These are phyloP conservation scores for Micropoecilia bifurca DNA, from an alignment of 2,797 vertebrate species.

Conservation along the genomic window DNA sequence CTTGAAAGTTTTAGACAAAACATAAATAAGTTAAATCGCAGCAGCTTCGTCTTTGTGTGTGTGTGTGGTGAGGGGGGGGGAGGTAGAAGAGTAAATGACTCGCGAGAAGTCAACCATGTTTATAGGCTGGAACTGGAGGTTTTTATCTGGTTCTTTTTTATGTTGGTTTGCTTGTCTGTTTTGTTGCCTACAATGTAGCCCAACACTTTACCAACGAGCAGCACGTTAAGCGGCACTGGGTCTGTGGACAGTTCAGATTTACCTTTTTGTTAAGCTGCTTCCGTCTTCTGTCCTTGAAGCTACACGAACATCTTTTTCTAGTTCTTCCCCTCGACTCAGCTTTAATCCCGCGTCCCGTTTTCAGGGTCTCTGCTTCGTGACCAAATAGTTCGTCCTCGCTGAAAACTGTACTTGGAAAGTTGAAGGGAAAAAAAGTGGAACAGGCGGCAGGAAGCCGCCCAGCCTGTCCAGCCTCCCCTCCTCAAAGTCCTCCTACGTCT, in stretches of 20 bases:
- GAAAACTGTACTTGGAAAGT: neutral
- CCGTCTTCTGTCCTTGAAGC: constrained; percentile 1
- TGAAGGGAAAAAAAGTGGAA: constrained; percentile 6
- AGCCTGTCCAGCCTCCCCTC: constrained; percentile 37
- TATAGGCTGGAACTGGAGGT: neutral
- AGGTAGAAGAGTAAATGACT: neutral
- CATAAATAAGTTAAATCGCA: neutral
- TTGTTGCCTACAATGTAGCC: neutral
- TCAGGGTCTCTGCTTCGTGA: neutral
- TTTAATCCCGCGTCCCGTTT: neutral
- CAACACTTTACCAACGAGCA: too few relatives aligned
- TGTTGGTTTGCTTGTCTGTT: neutral
- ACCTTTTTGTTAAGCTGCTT: constrained; percentile 6
- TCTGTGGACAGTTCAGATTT: neutral
- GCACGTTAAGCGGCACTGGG: too few relatives aligned
- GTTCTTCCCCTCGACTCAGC: neutral
- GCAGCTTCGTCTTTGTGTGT: neutral
- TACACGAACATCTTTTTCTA: neutral
- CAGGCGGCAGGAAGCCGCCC: constrained; percentile 21
- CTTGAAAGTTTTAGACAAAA: neutral
- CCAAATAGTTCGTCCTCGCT: neutral
- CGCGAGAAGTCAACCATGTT: constrained; percentile 8
- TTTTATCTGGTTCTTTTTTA: neutral
- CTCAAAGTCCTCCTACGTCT: constrained; percentile 24
- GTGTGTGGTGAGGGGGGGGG: neutral